Evolutionary conservation across 2,113 vertebrate genomes (phyloP).

Genomic region (Pelvicachromis taeniatus): DNA sequence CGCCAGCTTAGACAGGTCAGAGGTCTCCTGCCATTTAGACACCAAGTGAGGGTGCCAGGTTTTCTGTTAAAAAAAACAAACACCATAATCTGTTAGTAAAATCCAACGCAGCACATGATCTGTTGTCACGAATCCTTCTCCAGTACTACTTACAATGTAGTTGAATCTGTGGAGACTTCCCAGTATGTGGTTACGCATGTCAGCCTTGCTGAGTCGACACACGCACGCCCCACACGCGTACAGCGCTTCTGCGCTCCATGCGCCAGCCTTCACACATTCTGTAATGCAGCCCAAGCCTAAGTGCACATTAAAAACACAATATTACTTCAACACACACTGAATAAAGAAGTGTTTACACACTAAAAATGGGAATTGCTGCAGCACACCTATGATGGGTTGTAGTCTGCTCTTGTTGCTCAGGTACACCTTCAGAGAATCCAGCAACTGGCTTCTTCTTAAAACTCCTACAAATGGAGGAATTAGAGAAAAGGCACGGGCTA

Average conservation of each 20-base stretch:
- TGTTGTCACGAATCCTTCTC: neutral
- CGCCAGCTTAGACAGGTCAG: slow-evolving; percentile 56
- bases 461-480: slow-evolving; percentile 1
- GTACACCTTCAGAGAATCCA: slow-evolving; percentile 54
- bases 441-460: slow-evolving; percentile 42
- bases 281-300: slow-evolving; percentile 58
- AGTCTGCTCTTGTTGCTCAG: slow-evolving; percentile 54
- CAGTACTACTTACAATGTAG: slow-evolving; percentile 59
- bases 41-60: slow-evolving; percentile 30
- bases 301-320: neutral
- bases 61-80: slow-evolving; percentile 43
- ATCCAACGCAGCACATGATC: neutral
- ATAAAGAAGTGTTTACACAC: neutral
- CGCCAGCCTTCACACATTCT: slow-evolving; percentile 53
- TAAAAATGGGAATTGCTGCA: neutral
- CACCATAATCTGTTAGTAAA: neutral
- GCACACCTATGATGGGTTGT: slow-evolving; percentile 68
- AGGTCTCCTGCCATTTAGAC: slow-evolving; percentile 16
- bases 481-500: neutral
- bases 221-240: slow-evolving; percentile 64
- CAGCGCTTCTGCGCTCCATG: neutral
- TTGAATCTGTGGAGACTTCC: slow-evolving; percentile 68
- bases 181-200: slow-evolving; percentile 66
- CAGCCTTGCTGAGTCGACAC: slow-evolving; percentile 47
- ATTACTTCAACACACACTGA: neutral